Base-by-base conservation (phyloP, 2,888 invertebrate genomes). In the Scaptomyza tumidula region DNA sequence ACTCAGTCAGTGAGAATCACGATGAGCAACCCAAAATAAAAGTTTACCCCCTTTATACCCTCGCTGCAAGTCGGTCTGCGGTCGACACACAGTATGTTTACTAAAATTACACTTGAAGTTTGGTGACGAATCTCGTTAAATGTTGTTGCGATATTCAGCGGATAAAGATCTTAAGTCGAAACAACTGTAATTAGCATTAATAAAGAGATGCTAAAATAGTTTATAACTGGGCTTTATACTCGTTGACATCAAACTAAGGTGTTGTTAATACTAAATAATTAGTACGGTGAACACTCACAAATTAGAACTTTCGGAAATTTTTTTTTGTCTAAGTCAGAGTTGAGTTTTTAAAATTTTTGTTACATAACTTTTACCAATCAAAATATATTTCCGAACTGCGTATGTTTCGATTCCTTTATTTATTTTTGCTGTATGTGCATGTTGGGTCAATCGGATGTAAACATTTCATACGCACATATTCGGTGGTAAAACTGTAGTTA, bases 21-120 rank as follows among this genome's bases (percentile, higher is more conserved):
- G 24, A 37, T 53, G 33, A 44, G 39, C 39, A 16, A 7, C 16
- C 27, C 6, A 49, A 50, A 45, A 43, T 43, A 66, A 66, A 76
- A 72, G 60, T 72, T 76, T 19, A 37, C 33, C 6, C 16, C 53
- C 19, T 19, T 19, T 19, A 19, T 19, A 19, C 1, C 19, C 1
- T 19, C 2, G 19, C 37, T n/a, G 16, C 43, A 39, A 6, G 33
- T 13, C 14, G 16, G 50, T 19, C 33, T 67, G 63, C 52, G 61
- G 65, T 53, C 14, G 41, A 35, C 63, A 57, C 65, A 50, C 67
- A 65, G 48, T 54, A 75, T 76, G 69, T 78, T 69, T 75, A 79
- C 84, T 67, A 46, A 86, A 86, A 83, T 84, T 81, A 72, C 64
- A 64, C 50, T 46, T 58, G 72, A 84, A 79, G 72, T 77, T 75